phyloP scores from a whole-genome alignment of 2,797 vertebrate species.

The Trachurus trachurus region DNA sequence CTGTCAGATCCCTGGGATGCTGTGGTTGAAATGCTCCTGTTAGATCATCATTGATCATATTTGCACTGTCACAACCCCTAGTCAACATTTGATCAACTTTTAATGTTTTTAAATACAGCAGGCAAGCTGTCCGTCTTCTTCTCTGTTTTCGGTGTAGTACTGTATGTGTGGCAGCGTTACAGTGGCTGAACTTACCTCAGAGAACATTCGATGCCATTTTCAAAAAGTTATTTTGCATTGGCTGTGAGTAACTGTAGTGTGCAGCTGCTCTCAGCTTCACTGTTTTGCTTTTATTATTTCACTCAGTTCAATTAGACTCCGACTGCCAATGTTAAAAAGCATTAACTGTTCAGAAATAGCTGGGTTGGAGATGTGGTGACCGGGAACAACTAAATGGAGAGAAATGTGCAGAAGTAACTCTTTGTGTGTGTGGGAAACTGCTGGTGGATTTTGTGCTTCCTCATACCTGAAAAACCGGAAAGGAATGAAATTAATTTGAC shows the following conservation, averaged over 20 bases:
- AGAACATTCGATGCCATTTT: slow-evolving; percentile 13
- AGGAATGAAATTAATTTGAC: slow-evolving; percentile 44
- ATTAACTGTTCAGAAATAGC: not conserved
- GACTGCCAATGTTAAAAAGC: not conserved
- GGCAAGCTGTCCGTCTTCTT: too few species aligned
- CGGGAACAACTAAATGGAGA: not conserved
- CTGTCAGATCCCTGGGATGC: too few species aligned
- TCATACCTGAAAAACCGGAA: not conserved
- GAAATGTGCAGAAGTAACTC: not conserved
- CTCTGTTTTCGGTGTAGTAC: too few species aligned
- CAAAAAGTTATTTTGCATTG: slow-evolving; percentile 20
- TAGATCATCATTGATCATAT: too few species aligned
- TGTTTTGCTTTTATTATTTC: slow-evolving; percentile 4
- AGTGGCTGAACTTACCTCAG: not conserved
- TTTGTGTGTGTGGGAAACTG: not conserved
- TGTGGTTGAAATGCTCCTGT: too few species aligned
- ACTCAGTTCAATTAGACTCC: slow-evolving; percentile 10
- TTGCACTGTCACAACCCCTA: too few species aligned
- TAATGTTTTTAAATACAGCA: too few species aligned
- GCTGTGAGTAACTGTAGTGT: not conserved
- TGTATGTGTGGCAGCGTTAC: too few species aligned
- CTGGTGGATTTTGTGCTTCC: too few species aligned
- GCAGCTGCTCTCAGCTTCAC: not conserved
- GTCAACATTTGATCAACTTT: too few species aligned
- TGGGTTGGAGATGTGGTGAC: not conserved